These are phyloP conservation scores for Drosophila kuntzei DNA, from an alignment of 2,888 invertebrate species.

Conservation along the genomic window DNA sequence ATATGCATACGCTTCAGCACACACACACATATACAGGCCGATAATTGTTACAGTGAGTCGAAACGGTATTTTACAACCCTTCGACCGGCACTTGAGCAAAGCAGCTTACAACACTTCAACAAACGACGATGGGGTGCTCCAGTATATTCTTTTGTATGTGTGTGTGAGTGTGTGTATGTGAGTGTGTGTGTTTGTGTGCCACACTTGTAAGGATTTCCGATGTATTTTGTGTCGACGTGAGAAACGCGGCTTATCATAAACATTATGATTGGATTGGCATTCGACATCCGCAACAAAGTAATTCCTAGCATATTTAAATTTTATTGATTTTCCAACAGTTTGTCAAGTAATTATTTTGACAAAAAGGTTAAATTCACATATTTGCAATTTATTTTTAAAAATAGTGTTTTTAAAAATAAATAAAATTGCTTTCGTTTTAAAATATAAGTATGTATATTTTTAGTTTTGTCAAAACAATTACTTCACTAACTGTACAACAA, in stretches of 20 bases:
- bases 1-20: slow-evolving; percentile 49
- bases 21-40: slow-evolving; percentile 10
- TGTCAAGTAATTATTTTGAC: no score
- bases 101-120: slow-evolving; percentile 77
- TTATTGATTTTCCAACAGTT: slow-evolving; percentile 9
- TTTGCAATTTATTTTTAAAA: no score
- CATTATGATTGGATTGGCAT: slow-evolving; percentile 66
- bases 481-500: neutral
- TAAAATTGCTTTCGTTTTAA: no score
- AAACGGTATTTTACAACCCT: slow-evolving; percentile 50
- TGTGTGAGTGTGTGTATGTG: slow-evolving; percentile 15
- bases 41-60: slow-evolving; percentile 23
- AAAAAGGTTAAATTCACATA: no score
- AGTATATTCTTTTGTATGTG: no score
- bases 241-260: slow-evolving; percentile 69
- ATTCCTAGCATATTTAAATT: neutral
- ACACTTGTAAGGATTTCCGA: slow-evolving; percentile 73
- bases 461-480: neutral
- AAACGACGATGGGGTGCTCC: slow-evolving; percentile 27
- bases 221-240: slow-evolving; percentile 57
- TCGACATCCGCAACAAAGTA: slow-evolving; percentile 10
- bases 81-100: slow-evolving; percentile 71
- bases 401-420: no score
- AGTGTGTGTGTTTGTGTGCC: slow-evolving; percentile 5
- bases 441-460: no score